Evolutionary conservation across 2,113 vertebrate species (phyloP).

Genomic region (Aldabrachelys gigantea): DNA sequence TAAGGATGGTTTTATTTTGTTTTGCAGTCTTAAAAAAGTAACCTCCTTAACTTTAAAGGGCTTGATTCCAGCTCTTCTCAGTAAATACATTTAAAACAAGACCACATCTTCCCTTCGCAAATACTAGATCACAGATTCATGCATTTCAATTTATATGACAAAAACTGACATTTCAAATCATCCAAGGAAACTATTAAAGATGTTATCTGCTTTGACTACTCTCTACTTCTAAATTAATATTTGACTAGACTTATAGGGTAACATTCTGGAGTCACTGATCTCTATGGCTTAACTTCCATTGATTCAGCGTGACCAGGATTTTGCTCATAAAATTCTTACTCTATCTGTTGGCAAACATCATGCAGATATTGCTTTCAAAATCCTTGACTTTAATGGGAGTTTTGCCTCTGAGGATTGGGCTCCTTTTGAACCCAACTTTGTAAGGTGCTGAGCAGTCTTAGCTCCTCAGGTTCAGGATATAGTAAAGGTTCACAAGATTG

Average conservation of each 20-base stretch:
- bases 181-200: not conserved
- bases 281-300: accelerated
- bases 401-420: not conserved
- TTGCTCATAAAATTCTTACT: not conserved
- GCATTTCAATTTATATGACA: not conserved
- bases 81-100: not conserved
- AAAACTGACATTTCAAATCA: not conserved
- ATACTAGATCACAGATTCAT: not conserved
- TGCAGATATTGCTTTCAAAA: not conserved
- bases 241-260: not conserved
- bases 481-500: not conserved
- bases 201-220: not conserved
- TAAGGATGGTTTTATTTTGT: not conserved
- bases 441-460: not conserved
- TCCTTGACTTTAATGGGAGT: not conserved
- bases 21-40: not conserved
- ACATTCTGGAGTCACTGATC: not conserved
- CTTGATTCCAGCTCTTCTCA: accelerated
- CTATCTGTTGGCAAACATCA: not conserved
- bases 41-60: not conserved
- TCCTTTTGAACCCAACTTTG: not conserved
- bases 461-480: not conserved
- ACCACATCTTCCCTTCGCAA: not conserved
- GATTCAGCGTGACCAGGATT: accelerated
- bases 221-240: not conserved